Conservation (phyloP, 2,888 invertebrate genomes). For the Seira ritae region DNA sequence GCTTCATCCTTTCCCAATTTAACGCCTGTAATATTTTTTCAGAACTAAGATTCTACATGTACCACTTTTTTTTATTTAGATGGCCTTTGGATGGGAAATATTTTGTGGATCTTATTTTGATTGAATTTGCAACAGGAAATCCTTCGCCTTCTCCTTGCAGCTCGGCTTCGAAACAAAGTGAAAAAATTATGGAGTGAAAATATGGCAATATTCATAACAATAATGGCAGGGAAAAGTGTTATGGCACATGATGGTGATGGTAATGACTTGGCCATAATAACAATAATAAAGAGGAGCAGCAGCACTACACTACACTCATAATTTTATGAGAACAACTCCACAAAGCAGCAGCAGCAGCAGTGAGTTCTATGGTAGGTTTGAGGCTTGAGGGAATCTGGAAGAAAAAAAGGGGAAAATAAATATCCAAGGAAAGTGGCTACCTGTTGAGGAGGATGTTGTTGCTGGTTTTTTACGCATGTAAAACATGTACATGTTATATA, state of each 20-base stretch:
- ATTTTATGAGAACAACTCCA: constrained; percentile 3
- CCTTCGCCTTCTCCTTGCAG: too few species aligned
- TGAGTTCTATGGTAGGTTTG: neutral
- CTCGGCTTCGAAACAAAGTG: neutral
- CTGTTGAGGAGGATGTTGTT: constrained; percentile 52
- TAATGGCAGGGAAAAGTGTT: neutral
- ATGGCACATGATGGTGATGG: constrained; percentile 21
- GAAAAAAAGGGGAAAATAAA: constrained; percentile 46
- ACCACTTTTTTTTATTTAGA: too few species aligned
- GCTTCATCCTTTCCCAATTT: too few species aligned
- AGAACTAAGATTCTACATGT: too few species aligned
- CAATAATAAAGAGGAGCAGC: constrained; percentile 48
- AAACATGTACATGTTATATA: neutral
- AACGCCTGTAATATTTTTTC: too few species aligned
- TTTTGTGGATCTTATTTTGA: too few species aligned
- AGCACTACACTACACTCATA: constrained; percentile 25
- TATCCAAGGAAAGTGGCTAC: constrained; percentile 56
- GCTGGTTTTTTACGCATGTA: neutral
- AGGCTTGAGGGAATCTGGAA: constrained; percentile 23
- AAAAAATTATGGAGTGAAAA: constrained; percentile 18
- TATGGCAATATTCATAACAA: constrained; percentile 14
- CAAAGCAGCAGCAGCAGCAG: too few species aligned
- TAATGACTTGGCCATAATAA: constrained; percentile 29
- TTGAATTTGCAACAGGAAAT: too few species aligned
- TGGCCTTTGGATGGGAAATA: too few species aligned